Conservation (phyloP, 2,888 invertebrate species). For the Meta bourneti region DNA sequence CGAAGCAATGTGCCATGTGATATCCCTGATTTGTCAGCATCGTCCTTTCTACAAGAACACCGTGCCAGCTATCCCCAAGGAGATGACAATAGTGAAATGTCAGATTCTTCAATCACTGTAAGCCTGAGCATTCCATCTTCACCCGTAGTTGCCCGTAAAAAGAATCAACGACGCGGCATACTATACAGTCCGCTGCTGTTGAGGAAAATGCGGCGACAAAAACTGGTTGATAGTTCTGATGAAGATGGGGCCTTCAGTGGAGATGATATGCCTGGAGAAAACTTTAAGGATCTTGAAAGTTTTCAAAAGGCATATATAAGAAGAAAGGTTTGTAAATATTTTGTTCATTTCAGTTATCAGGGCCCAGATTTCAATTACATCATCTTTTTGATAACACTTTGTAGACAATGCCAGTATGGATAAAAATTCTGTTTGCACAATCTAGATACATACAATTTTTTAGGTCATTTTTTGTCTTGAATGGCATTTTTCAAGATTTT, state of each 20-base stretch:
- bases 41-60: constrained; percentile 74
- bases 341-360: background rate
- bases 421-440: no score
- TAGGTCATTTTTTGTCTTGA: no score
- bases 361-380: no score
- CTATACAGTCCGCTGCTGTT: constrained; percentile 92
- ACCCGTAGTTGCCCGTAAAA: constrained; percentile 73
- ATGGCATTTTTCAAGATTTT: no score
- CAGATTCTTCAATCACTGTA: constrained; percentile 54
- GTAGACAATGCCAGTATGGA: no score
- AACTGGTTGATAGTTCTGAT: constrained; percentile 79
- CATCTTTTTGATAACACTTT: no score
- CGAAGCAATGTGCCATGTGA: constrained; percentile 74
- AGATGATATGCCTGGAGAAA: constrained; percentile 82
- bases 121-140: constrained; percentile 78
- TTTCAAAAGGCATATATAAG: constrained; percentile 94
- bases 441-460: no score
- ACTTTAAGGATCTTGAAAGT: constrained; percentile 92
- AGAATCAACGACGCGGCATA: constrained; percentile 75
- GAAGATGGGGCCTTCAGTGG: constrained; percentile 79
- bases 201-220: constrained; percentile 82
- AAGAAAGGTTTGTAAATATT: constrained; percentile 87
- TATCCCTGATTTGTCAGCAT: constrained; percentile 50
- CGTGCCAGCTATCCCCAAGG: constrained; percentile 77
- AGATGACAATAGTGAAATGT: constrained; percentile 59